Percentiles rank a stretch among this genome's conserved stretches.
Evolutionary conservation across 1,140 invertebrate species (phyloP).

Genomic region (Hirudo medicinalis): DNA sequence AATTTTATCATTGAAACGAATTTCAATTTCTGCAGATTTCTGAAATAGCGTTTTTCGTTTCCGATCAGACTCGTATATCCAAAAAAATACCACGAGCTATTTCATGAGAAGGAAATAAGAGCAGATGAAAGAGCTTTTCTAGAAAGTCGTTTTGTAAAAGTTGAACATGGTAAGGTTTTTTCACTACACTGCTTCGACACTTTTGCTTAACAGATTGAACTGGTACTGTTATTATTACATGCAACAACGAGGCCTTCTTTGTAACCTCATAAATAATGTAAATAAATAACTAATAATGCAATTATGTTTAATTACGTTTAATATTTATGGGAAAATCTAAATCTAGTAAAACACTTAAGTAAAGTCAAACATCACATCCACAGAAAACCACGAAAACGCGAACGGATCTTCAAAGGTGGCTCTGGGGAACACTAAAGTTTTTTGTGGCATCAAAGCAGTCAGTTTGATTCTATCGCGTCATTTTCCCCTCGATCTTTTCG

Average conservation of each 20-base stretch:
- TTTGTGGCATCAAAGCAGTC: not conserved
- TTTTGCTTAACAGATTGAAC: not conserved
- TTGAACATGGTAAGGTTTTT: constrained; percentile 1
- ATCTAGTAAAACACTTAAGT: not conserved
- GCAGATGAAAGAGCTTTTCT: not conserved
- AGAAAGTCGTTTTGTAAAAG: not conserved
- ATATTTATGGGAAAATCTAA: not conserved
- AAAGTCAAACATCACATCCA: not conserved
- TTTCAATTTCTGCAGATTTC: too few relatives aligned
- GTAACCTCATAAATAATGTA: not conserved
- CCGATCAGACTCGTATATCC: not conserved
- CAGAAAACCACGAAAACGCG: not conserved
- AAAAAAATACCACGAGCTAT: not conserved
- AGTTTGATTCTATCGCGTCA: not conserved
- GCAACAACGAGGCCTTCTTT: not conserved
- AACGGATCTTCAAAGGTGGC: not conserved
- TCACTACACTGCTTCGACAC: not conserved
- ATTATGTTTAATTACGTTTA: not conserved
- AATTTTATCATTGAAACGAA: too few relatives aligned
- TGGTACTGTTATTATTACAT: not conserved
- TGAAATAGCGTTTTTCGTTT: not conserved
- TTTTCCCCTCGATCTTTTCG: not conserved
- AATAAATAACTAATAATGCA: not conserved
- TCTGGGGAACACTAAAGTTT: not conserved
- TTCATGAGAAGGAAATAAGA: not conserved